phyloP scores from a whole-genome alignment of 2,888 invertebrate species.

The Sinelater perroti region DNA sequence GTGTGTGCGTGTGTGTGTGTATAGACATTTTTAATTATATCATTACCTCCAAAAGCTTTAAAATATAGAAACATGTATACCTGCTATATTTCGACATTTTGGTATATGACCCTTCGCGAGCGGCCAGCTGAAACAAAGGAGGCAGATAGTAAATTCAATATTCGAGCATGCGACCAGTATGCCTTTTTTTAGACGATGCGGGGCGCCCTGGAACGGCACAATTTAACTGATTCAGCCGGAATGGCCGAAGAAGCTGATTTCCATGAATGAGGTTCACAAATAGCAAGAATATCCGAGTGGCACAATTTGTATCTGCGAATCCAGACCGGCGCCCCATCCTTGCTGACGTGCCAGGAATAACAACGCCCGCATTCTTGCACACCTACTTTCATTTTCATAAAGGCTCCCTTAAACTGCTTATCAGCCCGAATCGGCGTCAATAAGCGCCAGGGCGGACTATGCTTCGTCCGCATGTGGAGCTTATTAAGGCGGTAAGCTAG shows the following conservation, averaged over 20 bases:
- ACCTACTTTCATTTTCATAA: slow-evolving; percentile 57
- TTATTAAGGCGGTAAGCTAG: too few species aligned
- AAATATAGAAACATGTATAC: too few species aligned
- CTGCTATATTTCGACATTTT: too few species aligned
- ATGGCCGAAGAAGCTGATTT: slow-evolving; percentile 52
- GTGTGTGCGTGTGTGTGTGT: too few species aligned
- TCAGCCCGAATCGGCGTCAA: slow-evolving; percentile 50
- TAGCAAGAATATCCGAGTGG: slow-evolving; percentile 52
- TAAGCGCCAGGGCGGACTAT: slow-evolving; percentile 44
- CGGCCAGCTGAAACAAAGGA: too few species aligned
- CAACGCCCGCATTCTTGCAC: slow-evolving; percentile 49
- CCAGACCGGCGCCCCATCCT: slow-evolving; percentile 45
- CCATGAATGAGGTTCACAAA: slow-evolving; percentile 51
- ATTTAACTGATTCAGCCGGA: slow-evolving; percentile 54
- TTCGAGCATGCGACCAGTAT: too few species aligned
- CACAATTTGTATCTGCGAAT: slow-evolving; percentile 51
- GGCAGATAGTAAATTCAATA: too few species aligned
- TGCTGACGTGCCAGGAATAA: slow-evolving; percentile 55
- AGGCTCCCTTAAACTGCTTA: slow-evolving; percentile 56
- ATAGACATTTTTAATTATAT: too few species aligned
- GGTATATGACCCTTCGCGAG: too few species aligned
- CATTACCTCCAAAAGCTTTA: too few species aligned
- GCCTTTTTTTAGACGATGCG: too few species aligned
- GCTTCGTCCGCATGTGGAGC: too few species aligned
- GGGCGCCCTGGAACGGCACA: slow-evolving; percentile 47